Percentiles rank a stretch among this genome's conserved stretches.
Evolutionary conservation across 2,113 vertebrate species (phyloP).

Genomic region (Murina feae): DNA sequence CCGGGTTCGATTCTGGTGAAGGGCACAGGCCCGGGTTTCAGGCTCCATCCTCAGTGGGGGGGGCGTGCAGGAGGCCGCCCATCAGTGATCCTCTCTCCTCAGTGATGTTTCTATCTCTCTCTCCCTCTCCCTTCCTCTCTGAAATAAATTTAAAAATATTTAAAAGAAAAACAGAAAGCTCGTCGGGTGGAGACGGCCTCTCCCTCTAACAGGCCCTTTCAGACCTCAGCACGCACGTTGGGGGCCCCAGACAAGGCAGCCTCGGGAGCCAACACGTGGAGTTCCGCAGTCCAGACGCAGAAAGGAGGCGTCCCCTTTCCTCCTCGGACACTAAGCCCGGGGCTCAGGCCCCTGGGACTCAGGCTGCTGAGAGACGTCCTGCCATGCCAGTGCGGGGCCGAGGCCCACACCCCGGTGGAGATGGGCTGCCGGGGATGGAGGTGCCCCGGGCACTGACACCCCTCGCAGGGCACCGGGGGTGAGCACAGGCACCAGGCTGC

Average conservation of each 20-base stretch:
- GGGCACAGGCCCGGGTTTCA: too few species aligned
- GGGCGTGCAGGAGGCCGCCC: too few species aligned
- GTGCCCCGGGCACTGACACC: fast-evolving
- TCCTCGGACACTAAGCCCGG: not conserved
- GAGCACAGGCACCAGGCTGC: not conserved
- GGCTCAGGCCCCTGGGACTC: fast-evolving
- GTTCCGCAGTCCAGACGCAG: not conserved
- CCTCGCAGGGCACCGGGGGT: not conserved
- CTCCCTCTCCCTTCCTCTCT: too few species aligned
- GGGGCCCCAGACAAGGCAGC: not conserved
- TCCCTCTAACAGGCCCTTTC: not conserved
- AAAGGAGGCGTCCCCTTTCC: fast-evolving
- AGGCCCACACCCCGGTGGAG: too few species aligned
- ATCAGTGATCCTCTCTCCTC: too few species aligned
- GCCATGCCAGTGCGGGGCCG: fast-evolving
- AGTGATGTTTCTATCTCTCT: too few species aligned
- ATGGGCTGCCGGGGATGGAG: fast-evolving
- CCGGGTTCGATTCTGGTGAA: too few species aligned
- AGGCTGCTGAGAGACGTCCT: not conserved
- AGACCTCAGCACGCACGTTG: fast-evolving
- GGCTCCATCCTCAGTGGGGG: too few species aligned
- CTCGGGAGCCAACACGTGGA: not conserved
- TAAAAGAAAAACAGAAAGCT: not conserved
- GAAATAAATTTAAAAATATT: too few species aligned
- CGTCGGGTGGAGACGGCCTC: fast-evolving